Evolutionary conservation across 2,888 invertebrate species (phyloP), one percentile per base, ranked within the genome.

Genomic region (Polyommatus icarus): DNA sequence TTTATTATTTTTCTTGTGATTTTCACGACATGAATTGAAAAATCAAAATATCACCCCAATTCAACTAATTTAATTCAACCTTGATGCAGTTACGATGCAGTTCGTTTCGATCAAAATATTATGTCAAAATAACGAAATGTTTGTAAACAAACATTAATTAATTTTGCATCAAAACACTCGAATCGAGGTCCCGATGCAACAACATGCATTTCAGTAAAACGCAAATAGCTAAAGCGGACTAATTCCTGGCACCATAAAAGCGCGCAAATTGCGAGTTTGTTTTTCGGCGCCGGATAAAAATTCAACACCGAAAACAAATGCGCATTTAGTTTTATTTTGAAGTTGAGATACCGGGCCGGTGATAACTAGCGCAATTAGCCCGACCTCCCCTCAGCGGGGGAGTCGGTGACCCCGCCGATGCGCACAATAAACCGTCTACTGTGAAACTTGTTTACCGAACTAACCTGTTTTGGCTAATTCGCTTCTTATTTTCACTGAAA

Each of bases 361-460:
- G 83, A 84, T 86, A 86, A 86, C 85, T 85, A 86, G 85, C 83
- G 86, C 84, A 86, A 86, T 85, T 86, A 85, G 84, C 83, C 81
- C 81, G 80, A 80, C 71, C 81, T 81, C 79, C 80, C 80, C 82
- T 15, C 46, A 79, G 80, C 82, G 81, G 77, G 82, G 80, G 81
- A 82, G 67, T 67, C 67, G 67, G 80, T 76, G 79, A 79, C 80
- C 78, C 75, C 78, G 36, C 81, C 80, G 81, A 78, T 78, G 81
- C 79, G 80, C 82, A 79, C 83, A 82, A 84, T 79, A 80, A 79
- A 79, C 84, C 84, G 84, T 83, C 83, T 83, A 82, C 84, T 81
- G 82, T 81, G 83, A 82, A 82, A 82, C 84, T 84, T 84, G 82
- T 84, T 78, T 79, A 80, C 76, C 77, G 79, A 82, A 81, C 81